Evolutionary conservation across 2,113 vertebrate genomes (phyloP), one percentile per base, ranked within the genome.

Genomic region (Chionomys nivalis): DNA sequence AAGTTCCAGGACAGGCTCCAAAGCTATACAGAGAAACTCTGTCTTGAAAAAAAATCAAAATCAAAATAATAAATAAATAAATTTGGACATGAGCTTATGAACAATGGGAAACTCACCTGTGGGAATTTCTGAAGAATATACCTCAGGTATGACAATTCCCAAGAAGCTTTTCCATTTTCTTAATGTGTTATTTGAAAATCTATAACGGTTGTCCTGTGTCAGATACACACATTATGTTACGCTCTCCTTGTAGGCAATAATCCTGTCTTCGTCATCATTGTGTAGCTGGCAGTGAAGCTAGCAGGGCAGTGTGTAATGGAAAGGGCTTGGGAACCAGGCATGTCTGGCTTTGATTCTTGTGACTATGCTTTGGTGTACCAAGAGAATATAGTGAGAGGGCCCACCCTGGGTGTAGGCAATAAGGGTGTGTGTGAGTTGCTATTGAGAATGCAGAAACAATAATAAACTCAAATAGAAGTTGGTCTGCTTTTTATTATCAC

Each of bases 401-500:
- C 86, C 89, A 86, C 76, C 42, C 61, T 63, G 61, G 12, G 76
- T 70, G 44, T 55, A 93, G 77, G 79, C 94, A 87, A 65, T 77
- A 86, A 90, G 89, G 55, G 81, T 90, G 47, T 72, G 52, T 90
- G 47, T 72, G 52, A 63, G 75, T 87, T 88, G 81, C 73, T 94
- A 47, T 63, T 94, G 68, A 95, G 89, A 96, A 93, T 78, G 95
- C 89, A 89, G 94, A 95, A 97, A 95, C 76, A 95, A 93, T 93
- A 95, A 92, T 89, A 96, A 96, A 92, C 55, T 55, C 33, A 42
- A 81, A 66, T 68, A 49, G 90, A 94, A 73, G 85, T 21, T 58
- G 66, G 47, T 94, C 76, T 97, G 94, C 58, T 96, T 95, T 97
- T 96, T 94, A 96, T 97, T 95, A 97, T 96, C 91, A 93, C 52